Evolutionary conservation across 2,888 invertebrate genomes (phyloP), one percentile per base, ranked within the genome.

Genomic region (Fabriciana adippe): DNA sequence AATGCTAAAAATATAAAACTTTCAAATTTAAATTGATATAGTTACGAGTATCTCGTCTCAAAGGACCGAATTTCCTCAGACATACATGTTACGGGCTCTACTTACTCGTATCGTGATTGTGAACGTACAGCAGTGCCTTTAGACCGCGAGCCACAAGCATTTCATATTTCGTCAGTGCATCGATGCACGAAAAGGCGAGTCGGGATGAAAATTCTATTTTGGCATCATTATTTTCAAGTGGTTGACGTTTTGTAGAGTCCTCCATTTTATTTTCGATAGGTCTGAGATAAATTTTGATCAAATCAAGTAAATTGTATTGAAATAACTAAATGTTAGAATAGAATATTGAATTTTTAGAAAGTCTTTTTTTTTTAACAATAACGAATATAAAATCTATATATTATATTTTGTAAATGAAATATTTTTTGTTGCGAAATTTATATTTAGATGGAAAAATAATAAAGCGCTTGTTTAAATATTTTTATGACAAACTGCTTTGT

Each of bases 211-310:
- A 86, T 86, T 82, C 80, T 78, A 86, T 88, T 87, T 86, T 80
- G 48, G 77, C 84, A 81, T 88, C 87, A 88, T 89, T 88, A 89
- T 88, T 87, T 87, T 86, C 81, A 76, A 88, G 88, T 84, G 81
- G 82, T 66, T 70, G 70, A 63, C 68, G 70, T 66, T 66, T 57
- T 53, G 62, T 65, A 66, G 67, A 55, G 59, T 21, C 65, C 68
- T 68, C 59, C 15, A 60, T 47, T 60, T 64, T 67, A 53, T 68
- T 60, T 18, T 55, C 45, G 59, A 59, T 45, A 61, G 56, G 18
- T 45, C 54, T 35, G 54, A 45, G 35, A 50, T 59, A 54, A 21
- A 45, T 50, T 66, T 63, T 47, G 26, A 70, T 57, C 8, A 53
- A 53, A 61, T 41, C 51, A 26, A 31, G 26, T 61, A 13, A 51